Evolutionary conservation across 2,113 vertebrate species (phyloP).

Genomic region (Dissostichus mawsoni): DNA sequence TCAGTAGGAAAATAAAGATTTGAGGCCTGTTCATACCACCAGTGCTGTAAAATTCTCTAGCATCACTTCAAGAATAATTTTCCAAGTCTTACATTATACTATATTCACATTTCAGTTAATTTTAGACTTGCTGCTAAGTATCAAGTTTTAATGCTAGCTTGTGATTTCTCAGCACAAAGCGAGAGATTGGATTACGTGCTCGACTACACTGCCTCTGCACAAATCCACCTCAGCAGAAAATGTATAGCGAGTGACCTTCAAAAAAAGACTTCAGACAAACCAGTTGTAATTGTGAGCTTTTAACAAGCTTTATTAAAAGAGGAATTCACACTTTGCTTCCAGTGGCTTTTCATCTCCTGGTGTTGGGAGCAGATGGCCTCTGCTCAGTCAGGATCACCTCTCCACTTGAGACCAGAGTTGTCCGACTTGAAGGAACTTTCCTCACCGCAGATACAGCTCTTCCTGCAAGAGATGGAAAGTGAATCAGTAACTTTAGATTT

Average conservation of each 20-base stretch:
- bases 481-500: not conserved
- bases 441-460: constrained; percentile 43
- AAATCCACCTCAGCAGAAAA: constrained; percentile 15
- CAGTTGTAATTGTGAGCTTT: constrained; percentile 10
- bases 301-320: constrained; percentile 66
- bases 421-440: constrained; percentile 1
- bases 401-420: constrained; percentile 72
- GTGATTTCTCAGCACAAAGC: constrained; percentile 32
- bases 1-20: not conserved
- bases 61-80: not conserved
- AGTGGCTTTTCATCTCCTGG: constrained; percentile 18
- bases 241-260: constrained; percentile 28
- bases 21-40: not conserved
- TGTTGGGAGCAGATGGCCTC: not conserved
- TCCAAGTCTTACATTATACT: no score
- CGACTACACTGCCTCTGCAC: not conserved
- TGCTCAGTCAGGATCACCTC: constrained; percentile 60
- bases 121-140: not conserved
- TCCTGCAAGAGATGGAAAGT: constrained; percentile 48
- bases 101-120: not conserved
- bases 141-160: constrained; percentile 33
- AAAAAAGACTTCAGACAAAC: not conserved
- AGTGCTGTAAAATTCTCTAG: not conserved
- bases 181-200: constrained; percentile 12
- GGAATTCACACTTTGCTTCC: not conserved